Conservation (phyloP, 2,797 vertebrate genomes). For the Acridotheres tristis region DNA sequence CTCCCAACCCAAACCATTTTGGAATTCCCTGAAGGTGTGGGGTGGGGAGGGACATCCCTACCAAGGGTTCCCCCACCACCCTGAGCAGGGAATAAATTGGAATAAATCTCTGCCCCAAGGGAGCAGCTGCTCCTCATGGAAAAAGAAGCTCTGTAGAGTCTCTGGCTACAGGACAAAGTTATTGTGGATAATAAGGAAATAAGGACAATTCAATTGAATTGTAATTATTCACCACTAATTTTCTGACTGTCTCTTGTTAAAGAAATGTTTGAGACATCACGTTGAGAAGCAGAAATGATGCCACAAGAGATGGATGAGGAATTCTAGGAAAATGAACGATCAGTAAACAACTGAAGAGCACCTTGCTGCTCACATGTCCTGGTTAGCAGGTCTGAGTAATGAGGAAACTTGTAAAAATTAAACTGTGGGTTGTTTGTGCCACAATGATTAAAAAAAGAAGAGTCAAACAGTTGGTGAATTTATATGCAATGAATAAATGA, state of each 20-base stretch:
- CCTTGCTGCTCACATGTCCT: not conserved
- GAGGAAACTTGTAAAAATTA: conserved; percentile 3
- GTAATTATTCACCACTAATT: not conserved
- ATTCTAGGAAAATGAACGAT: not conserved
- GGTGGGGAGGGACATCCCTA: too few species aligned
- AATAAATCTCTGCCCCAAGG: not conserved
- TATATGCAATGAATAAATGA: conserved; percentile 27
- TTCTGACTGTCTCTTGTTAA: not conserved
- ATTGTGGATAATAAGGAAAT: not conserved
- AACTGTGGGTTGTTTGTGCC: not conserved
- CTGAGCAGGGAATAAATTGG: fast-evolving
- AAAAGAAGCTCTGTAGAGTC: not conserved
- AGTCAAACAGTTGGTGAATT: conserved; percentile 46
- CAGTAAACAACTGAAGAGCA: not conserved
- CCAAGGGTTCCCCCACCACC: not conserved
- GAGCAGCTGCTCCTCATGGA: not conserved
- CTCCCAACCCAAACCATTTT: not conserved
- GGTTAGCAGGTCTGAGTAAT: not conserved
- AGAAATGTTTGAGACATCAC: not conserved
- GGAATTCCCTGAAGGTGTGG: not conserved
- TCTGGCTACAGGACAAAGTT: not conserved
- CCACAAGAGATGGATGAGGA: not conserved
- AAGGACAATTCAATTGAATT: not conserved
- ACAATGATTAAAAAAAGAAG: conserved; percentile 3
- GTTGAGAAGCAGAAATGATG: not conserved